Evolutionary conservation across 2,888 invertebrate species (phyloP), one percentile per base, ranked within the genome.

Genomic region (Cyclophora albipunctata): DNA sequence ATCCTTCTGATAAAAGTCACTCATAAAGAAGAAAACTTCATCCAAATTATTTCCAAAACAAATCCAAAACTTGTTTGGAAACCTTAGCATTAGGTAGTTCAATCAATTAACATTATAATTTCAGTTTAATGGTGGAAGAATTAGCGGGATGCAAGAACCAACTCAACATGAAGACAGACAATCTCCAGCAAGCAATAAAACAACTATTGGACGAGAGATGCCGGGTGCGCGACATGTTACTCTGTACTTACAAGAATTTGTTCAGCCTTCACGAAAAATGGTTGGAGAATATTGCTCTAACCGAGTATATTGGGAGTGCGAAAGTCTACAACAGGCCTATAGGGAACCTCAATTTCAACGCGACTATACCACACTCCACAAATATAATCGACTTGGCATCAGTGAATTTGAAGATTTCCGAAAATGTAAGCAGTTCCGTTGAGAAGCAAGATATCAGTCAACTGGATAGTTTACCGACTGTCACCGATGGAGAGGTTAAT

Each of bases 121-220:
- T 20, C 70, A 97, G 97, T 76, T 91, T 97, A 51, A 95, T 98
- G 94, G 94, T 97, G 2, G 97, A 98, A 82, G 97, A 98, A 82
- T 79, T 97, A 59, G 96, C 96, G 0, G 91, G 93, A 62, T 96
- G 96, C 92, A 96, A 97, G 76, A 94, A 94, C 46, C 91, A 93
- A 49, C 85, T 97, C 34, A 92, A 91, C 7, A 93, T 93, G 60
- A 91, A 93, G 74, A 91, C 92, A 47, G 91, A 91, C 37, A 93
- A 93, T 59, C 81, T 94, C 49, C 92, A 94, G 73, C 92, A 92
- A 73, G 90, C 91, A 40, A 85, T 94, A 55, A 92, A 92, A 73
- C 89, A 90, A 58, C 71, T 95, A 49, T 77, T 95, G 35, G 93
- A 93, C 60, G 95, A 96, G 69, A 89, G 92, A 48, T 91, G 90